These are phyloP conservation scores for Muraenolepis orangiensis DNA, from an alignment of 2,797 vertebrate genomes.

Conservation along the genomic window DNA sequence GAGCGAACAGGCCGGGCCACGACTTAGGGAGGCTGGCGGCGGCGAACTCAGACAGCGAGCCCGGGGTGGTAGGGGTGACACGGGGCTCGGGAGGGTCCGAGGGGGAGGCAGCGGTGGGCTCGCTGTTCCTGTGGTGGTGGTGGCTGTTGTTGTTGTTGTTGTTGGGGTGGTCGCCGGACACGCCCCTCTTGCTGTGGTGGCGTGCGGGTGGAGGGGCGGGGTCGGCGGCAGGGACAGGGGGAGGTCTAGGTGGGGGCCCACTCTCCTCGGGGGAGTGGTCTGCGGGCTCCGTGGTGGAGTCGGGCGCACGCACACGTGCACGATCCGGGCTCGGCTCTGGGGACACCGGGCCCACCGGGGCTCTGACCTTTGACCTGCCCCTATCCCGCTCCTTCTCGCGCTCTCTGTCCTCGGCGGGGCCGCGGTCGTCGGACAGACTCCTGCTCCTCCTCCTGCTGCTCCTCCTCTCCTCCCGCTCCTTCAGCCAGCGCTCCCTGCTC, in stretches of 20 bases:
- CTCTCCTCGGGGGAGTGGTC: constrained; percentile 75
- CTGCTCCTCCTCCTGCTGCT: constrained; percentile 76
- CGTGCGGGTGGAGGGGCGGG: constrained; percentile 48
- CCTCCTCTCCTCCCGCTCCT: constrained; percentile 82
- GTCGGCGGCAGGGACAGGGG: constrained; percentile 41
- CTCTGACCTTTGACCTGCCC: constrained; percentile 70
- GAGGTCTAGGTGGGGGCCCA: constrained; percentile 5
- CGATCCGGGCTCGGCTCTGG: constrained; percentile 80
- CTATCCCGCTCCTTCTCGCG: constrained; percentile 71
- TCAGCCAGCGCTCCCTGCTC: constrained; percentile 88
- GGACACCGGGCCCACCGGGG: constrained; percentile 60
- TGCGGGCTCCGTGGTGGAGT: constrained; percentile 80
- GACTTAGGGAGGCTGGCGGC: constrained; percentile 79
- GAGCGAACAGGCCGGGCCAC: constrained; percentile 92
- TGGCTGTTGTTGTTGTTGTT: too few relatives aligned
- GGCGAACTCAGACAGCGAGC: constrained; percentile 85
- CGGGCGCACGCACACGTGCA: constrained; percentile 80
- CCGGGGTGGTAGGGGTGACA: constrained; percentile 59
- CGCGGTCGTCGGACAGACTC: constrained; percentile 79
- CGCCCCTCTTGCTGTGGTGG: constrained; percentile 56
- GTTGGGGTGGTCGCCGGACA: constrained; percentile 54
- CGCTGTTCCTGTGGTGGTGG: constrained; percentile 52
- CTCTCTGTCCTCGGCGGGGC: constrained; percentile 69
- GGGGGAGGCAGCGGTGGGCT: constrained; percentile 65
- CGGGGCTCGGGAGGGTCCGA: constrained; percentile 17